Base-by-base conservation (phyloP, 2,113 vertebrate species). In the Choloepus hoffmanni region DNA sequence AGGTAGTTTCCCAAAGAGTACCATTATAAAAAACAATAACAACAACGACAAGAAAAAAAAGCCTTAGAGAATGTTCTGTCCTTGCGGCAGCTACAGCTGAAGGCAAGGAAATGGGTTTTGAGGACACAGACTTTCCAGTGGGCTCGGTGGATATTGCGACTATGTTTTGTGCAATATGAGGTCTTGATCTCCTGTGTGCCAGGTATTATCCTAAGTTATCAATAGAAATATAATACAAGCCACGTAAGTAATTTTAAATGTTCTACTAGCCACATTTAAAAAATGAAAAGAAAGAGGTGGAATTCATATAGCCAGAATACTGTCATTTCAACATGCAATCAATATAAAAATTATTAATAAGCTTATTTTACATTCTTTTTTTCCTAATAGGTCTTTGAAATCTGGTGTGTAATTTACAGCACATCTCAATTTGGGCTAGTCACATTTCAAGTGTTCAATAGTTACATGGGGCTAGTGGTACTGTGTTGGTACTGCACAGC, bases 1-100 rank as follows among this genome's bases (percentile, higher is more conserved):
- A 90, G 88, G 83, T 92, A 62, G 73, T 90, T 88, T 93, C 85
- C 73, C 87, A 92, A 94, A 89, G 72, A 90, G 74, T 95, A 85
- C 84, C 30, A 92, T 96, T 97, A 48, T 58, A 58, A 21, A 58
- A 58, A 58, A 58, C 18, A 58, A 58, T 19, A 58, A 58, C 55
- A 58, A 58, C 55, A 58, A 58, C 18, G 15, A 53, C 12, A 14
- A 55, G 18, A 23, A 84, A 70, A 62, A 43, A 82, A 91, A 60
- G 40, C 10, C 45, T 19, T 84, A 82, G 36, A 60, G 92, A 19
- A 50, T 87, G 79, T 87, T 96, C 95, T 85, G 21, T 89, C 77
- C 43, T 73, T 68, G 15, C 30, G 21, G 28, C 33, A 95, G 81
- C 70, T 90, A 77, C 36, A 68, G 86, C 79, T 63, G 19, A 76